Conservation (phyloP, 2,113 vertebrate genomes). For the Egretta garzetta region DNA sequence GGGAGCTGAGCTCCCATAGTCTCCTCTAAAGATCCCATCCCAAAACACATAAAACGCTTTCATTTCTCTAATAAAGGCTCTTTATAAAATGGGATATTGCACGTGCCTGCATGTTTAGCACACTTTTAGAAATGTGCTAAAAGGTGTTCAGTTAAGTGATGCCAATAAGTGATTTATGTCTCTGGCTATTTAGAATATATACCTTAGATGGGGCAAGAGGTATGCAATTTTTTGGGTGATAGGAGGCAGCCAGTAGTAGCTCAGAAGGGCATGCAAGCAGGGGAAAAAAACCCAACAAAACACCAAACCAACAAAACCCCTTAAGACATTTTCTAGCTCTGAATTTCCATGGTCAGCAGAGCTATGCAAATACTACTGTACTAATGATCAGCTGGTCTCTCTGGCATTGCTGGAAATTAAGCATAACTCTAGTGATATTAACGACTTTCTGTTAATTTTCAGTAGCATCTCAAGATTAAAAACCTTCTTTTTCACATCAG, state of each 20-base stretch:
- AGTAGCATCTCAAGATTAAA: neutral
- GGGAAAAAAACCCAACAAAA: no score
- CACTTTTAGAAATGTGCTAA: neutral
- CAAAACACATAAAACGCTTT: neutral
- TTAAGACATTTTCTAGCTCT: neutral
- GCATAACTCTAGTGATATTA: neutral
- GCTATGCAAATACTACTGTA: neutral
- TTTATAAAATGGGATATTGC: neutral
- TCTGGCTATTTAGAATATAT: neutral
- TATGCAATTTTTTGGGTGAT: neutral
- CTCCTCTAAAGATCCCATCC: neutral
- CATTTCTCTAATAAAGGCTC: neutral
- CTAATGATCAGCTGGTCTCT: neutral
- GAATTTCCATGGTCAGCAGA: neutral
- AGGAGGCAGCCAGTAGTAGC: neutral
- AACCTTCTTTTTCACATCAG: neutral
- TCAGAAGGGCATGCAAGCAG: neutral
- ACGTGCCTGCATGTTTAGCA: neutral
- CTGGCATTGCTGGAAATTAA: neutral
- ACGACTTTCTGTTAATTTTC: conserved; percentile 22
- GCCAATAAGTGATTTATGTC: neutral
- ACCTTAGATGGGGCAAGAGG: neutral
- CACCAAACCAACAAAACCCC: neutral
- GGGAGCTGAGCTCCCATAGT: neutral
- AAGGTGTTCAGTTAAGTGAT: neutral